A percentile compares a stretch with the other conserved stretches of the same genome.
phyloP scores from a whole-genome alignment of 2,888 invertebrate species.

The Digitonthophagus gazella region DNA sequence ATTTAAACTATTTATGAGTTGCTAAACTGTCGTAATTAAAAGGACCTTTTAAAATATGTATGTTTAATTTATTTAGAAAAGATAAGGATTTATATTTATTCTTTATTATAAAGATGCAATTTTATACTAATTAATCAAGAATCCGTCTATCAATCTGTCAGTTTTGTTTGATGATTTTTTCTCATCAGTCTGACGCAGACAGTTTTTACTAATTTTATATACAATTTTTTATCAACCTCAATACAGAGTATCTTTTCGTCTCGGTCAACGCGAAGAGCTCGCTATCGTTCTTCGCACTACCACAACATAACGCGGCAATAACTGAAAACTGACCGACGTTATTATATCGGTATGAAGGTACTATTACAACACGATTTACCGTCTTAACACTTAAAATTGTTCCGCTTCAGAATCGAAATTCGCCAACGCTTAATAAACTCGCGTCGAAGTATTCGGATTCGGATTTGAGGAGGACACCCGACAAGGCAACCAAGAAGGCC shows the following conservation, averaged over 20 bases:
- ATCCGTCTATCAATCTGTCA: neutral
- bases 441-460: conserved; percentile 25
- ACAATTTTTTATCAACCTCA: neutral
- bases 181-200: neutral
- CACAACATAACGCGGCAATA: neutral
- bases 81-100: neutral
- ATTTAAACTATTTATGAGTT: too few species aligned
- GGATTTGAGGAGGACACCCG: conserved; percentile 23
- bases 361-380: conserved; percentile 26
- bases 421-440: conserved; percentile 25
- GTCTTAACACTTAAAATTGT: conserved; percentile 19
- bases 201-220: neutral
- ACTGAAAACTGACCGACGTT: conserved; percentile 6
- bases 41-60: too few species aligned
- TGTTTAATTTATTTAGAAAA: too few species aligned
- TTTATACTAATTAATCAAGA: neutral
- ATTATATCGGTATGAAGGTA: conserved; percentile 39
- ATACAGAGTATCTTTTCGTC: neutral
- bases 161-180: neutral
- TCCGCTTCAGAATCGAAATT: conserved; percentile 31
- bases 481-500: conserved; percentile 2
- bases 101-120: neutral
- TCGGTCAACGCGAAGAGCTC: neutral
- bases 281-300: neutral
- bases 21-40: too few species aligned